Base-by-base conservation (phyloP, 2,888 invertebrate genomes). In the Agrochola lota region DNA sequence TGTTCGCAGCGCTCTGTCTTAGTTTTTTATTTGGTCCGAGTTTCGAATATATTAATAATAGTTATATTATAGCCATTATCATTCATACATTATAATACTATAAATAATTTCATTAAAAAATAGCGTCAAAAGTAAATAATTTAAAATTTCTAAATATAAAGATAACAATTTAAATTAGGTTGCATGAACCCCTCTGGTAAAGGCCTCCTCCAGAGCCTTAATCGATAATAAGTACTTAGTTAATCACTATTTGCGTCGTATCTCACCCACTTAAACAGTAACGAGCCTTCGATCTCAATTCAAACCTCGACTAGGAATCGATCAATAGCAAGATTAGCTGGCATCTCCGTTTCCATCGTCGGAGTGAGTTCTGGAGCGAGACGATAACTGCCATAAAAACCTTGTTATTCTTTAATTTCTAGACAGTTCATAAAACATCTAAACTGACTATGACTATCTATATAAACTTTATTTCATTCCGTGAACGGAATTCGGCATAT, bases 401-500 rank as follows among this genome's bases (percentile, higher is more conserved):
- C 55, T 68, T 68, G 63, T 84, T 84, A 79, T 79, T 46, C 59
- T 69, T 72, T 72, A 40, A 81, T 81, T 81, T 84, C 63, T 69
- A 55, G n/a, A 64, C 3, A 78, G 8, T 55, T 76, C 26, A 40
- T 66, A 64, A 59, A 77, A 55, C n/a, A 67, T 77, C 52, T 66
- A 66, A 55, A 40, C 52, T 46, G n/a, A n/a, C n/a, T n/a, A n/a
- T n/a, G n/a, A n/a, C n/a, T n/a, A 23, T 20, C 23, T 52, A 49
- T n/a, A 55, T 55, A 81, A 35, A 67, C 26, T 43, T 63, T 59
- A 49, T 63, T 63, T 35, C 4, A 26, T 77, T 78, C 43, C 55
- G 17, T 63, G 60, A 23, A 59, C 35, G 43, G 43, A 60, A 75
- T 80, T 72, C 52, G 73, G 55, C 55, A 78, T 71, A 78, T 77